Evolutionary conservation across 2,888 invertebrate genomes (phyloP).

Genomic region (Actias luna): DNA sequence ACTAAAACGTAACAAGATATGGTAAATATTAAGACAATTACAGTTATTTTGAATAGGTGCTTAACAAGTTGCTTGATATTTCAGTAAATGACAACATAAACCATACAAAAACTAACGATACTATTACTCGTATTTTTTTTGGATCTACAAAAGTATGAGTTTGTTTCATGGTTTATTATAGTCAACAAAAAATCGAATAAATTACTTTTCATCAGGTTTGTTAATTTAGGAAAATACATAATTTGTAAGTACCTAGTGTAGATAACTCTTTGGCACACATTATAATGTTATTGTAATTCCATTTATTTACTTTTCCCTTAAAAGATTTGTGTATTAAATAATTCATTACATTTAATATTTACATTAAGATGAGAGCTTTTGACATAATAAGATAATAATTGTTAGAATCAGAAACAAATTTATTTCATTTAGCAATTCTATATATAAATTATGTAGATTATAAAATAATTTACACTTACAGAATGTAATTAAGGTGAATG

Average conservation of each 20-base stretch:
- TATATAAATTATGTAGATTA: background rate
- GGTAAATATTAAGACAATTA: background rate
- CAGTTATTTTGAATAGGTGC: background rate
- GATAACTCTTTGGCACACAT: slow-evolving; percentile 18
- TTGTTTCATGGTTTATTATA: background rate
- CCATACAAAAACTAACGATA: background rate
- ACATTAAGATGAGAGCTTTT: background rate
- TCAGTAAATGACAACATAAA: background rate
- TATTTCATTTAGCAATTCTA: background rate
- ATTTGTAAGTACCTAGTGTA: background rate
- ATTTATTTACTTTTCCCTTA: background rate
- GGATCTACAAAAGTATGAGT: background rate
- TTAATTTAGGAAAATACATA: background rate
- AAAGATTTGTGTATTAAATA: background rate
- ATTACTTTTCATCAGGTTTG: background rate
- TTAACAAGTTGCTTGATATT: background rate
- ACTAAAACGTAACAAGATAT: background rate
- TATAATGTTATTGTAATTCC: slow-evolving; percentile 11
- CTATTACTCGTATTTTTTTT: background rate
- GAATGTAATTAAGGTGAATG: background rate
- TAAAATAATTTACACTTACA: background rate
- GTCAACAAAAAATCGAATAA: background rate
- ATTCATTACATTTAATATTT: background rate
- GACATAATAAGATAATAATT: background rate
- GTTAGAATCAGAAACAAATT: background rate